Evolutionary conservation across 1,140 invertebrate genomes (phyloP), one percentile per base, ranked within the genome.

Genomic region (Pectinophora gossypiella): DNA sequence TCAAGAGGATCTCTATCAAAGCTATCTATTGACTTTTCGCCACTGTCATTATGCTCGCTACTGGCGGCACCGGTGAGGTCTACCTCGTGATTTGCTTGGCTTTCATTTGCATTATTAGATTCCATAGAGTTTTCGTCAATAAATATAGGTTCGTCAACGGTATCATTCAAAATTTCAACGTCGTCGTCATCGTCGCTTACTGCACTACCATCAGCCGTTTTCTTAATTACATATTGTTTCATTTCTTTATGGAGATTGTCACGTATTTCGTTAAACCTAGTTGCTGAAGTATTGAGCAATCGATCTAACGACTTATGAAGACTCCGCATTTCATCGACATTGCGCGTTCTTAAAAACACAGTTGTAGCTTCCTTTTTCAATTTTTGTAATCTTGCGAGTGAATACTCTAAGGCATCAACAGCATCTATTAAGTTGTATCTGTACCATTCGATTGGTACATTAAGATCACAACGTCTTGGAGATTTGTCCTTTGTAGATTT

Each of bases 81-180:
- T 0, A 85, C 79, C 43, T 84, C 77, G 51, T 78, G 77, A 47
- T 67, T 69, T 16, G 18, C 45, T 12, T 45, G 51, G 12, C 35
- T 47, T 0, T 55, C 48, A 51, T 64, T 38, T 0, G 57, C 48
- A 52, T 66, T 40, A 12, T 20, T 64, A 4, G 84, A 88, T 20
- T 87, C 87, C 12, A 76, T 61, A 0, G 87, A 89, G 63, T 89
- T 89, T 64, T 89, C 87, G 54, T 89, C 87, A 50, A 89, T 89
- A 57, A 84, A 89, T 54, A 89, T 89, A 1, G 87, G 85, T 56
- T 87, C 85, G 21, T 87, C 85, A 9, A 74, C 68, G 16, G 67
- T 52, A 50, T 86, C 69, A 0, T 71, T 72, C 40, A 88, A 74
- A 61, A 88, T 87, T 76, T 87, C 81, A 1, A 88, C 86, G 40